Base-by-base conservation (phyloP, 2,888 invertebrate genomes). In the Lapara coniferarum region DNA sequence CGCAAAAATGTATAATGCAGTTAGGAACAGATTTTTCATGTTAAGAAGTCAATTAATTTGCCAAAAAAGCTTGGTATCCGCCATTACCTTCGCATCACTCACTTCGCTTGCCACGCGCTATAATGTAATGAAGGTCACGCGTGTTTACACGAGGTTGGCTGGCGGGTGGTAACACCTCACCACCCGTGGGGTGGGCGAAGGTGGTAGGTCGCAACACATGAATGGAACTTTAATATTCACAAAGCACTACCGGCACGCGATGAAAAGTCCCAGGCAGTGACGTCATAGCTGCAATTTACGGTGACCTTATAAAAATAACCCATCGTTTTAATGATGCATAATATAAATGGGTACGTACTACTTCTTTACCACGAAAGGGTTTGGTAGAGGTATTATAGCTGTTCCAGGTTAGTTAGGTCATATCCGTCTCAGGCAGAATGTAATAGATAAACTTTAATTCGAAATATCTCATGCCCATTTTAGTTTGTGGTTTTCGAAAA, bases 221-320 rank as follows among this genome's bases (percentile, higher is more conserved):
- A 19, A 63, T 49, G 19, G 19, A 63, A 1, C 12, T 46, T 46
- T 46, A 59, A 49, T 63, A 49, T 63, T 63, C 46, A 59, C 49
- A 8, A 46, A 13, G 3, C 16, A 44, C 10, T 19, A 63, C 0
- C 63, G 19, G 19, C 63, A 49, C 13, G 63, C 63, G 63, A 56
- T 56, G 12, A 56, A 16, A 5, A 46, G 12, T 49, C 49, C 63
- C 46, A 59, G 59, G 59, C 37, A 46, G 46, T 63, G 63, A 63
- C 63, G 49, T 63, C 49, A 63, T 6, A 51, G 51, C 4, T 6
- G 30, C 19, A 49, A 46, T 49, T 46, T 19, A 46, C 63, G 2
- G 46, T 63, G 19, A 49, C 49, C 16, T 46, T 49, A 63, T 59
- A 59, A 10, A 63, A 57, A 37, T 57, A 14, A 30, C 57, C 16